These are phyloP conservation scores for Agelas oroides DNA, from an alignment of 37 sponge, comb jelly and placozoan species.

Conservation along the genomic window DNA sequence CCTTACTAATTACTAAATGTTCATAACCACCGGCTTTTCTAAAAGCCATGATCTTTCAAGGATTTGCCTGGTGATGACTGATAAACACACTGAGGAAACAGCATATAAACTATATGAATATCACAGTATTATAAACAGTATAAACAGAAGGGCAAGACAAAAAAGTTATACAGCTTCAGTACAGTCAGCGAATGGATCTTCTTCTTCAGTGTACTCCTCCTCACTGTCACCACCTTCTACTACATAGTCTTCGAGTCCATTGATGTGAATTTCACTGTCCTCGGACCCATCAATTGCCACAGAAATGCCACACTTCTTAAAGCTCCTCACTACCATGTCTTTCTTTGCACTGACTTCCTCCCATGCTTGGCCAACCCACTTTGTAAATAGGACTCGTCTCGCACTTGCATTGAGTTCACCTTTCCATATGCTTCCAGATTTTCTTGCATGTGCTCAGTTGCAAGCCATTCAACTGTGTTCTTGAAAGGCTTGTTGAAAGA, in stretches of 20 bases:
- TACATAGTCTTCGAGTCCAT: constrained; percentile 39
- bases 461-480: constrained; percentile 24
- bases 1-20: no score
- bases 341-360: constrained; percentile 49
- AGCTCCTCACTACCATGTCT: constrained; percentile 43
- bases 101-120: no score
- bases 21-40: no score
- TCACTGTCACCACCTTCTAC: constrained; percentile 9
- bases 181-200: neutral
- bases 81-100: no score
- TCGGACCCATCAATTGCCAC: constrained; percentile 57
- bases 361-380: constrained; percentile 69
- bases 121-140: no score
- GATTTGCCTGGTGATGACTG: no score
- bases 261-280: constrained; percentile 38
- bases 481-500: constrained; percentile 52
- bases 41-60: no score
- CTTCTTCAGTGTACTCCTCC: constrained; percentile 3
- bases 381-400: constrained; percentile 39
- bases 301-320: constrained; percentile 64
- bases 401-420: constrained; percentile 46
- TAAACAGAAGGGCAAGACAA: no score
- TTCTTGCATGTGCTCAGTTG: constrained; percentile 53
- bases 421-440: constrained; percentile 40
- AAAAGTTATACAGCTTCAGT: neutral